These are phyloP conservation scores for Trachelus stipa DNA, from an alignment of 2,888 invertebrate species.

Conservation along the genomic window DNA sequence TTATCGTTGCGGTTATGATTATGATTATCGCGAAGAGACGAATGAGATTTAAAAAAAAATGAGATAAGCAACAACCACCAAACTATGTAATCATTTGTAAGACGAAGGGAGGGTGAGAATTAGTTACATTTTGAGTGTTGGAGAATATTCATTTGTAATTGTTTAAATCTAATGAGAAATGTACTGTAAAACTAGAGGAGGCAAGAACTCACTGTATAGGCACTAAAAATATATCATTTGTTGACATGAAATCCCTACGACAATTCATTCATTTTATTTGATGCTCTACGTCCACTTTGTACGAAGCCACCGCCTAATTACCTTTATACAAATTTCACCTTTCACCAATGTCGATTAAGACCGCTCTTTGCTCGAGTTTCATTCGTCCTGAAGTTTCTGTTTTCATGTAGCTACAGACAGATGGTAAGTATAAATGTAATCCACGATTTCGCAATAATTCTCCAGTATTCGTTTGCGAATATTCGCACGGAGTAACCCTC, in stretches of 20 bases:
- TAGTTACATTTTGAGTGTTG: constrained; percentile 55
- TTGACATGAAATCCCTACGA: constrained; percentile 49
- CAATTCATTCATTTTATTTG: not conserved
- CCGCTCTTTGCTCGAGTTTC: not conserved
- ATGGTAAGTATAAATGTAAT: not conserved
- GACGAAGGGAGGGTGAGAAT: constrained; percentile 24
- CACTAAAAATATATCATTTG: constrained; percentile 61
- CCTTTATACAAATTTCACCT: not conserved
- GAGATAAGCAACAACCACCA: not conserved
- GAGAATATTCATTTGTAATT: constrained; percentile 57
- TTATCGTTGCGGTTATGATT: constrained; percentile 18
- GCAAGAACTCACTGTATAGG: constrained; percentile 51
- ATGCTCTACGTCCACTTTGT: not conserved
- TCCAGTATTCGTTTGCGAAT: not conserved
- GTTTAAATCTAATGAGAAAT: constrained; percentile 59
- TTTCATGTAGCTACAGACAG: not conserved
- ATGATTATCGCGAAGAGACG: constrained; percentile 13
- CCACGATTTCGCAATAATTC: not conserved
- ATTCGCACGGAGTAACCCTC: not conserved
- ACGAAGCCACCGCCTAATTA: not conserved
- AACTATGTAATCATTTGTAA: constrained; percentile 37
- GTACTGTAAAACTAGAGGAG: constrained; percentile 59
- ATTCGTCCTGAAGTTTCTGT: not conserved
- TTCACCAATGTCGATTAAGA: too few relatives aligned
- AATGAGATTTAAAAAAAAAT: constrained; percentile 2